Base-by-base conservation (phyloP, 2,113 vertebrate genomes). In the Columba janthina region DNA sequence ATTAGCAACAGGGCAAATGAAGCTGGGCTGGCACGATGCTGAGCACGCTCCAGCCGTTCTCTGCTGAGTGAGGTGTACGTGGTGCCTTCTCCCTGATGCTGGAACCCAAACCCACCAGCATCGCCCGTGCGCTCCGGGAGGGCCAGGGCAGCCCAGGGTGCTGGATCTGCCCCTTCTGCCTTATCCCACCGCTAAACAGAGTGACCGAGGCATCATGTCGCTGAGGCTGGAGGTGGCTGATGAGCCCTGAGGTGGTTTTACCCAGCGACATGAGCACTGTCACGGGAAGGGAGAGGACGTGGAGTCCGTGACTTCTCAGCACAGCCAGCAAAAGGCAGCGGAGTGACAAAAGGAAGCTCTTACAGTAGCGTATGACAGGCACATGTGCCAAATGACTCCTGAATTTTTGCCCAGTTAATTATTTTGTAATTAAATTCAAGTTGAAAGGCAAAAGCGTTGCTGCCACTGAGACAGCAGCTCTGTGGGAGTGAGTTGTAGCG, bases 1-100 rank as follows among this genome's bases (percentile, higher is more conserved):
- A 5, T 48, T 34, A 70, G 51, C 72, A 71, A 6, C 2, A 6
- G 18, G 4, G 62, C 24, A 42, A 38, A 62, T 1, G 36, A 25
- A 54, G 50, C 54, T 22, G 77, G 67, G 1, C 6, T 16, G 13
- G 71, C 1, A 6, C 38, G 1, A 1, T 6, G 61, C 26, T 2
- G 11, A 48, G 36, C 25, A 3, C 0, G 7, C 24, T 17, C 17
- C 2, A 0, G 15, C 58, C 73, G 24, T 28, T 21, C 66, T 12
- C 44, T 1, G 15, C 25, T 4, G 34, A 1, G 7, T 13, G 4
- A 66, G 21, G 6, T 1, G 8, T 10, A 1, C 1, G 0, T 3
- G 50, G 25, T 40, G 50, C 60, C 22, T 18, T 12, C 19, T 46
- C 56, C 29, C 20, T 6, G 4, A 7, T 1, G 29, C 18, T 19